Conservation (phyloP, 2,888 invertebrate genomes). For the Netelia fuscicornis region DNA sequence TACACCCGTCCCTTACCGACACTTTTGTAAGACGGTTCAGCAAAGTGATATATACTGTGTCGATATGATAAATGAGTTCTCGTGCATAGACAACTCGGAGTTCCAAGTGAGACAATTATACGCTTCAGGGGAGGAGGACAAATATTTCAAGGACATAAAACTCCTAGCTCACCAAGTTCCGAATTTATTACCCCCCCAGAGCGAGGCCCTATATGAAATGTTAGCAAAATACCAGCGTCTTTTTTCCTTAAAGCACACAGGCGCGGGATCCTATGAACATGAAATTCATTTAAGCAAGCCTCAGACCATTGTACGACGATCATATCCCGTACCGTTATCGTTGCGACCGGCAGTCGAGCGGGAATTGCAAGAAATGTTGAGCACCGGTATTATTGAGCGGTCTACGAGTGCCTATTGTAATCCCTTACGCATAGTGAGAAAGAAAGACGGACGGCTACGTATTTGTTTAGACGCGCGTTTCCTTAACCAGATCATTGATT, state of each 20-base stretch:
- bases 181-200: background rate
- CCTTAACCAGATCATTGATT: slow-evolving; percentile 75
- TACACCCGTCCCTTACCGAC: background rate
- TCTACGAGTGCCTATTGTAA: slow-evolving; percentile 73
- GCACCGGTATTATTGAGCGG: slow-evolving; percentile 40
- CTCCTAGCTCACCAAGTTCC: background rate
- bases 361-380: slow-evolving; percentile 72
- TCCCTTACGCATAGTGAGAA: slow-evolving; percentile 74
- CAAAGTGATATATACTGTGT: too few species aligned
- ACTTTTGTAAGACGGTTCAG: too few species aligned
- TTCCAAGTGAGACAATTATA: background rate
- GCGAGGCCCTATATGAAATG: background rate
- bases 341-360: slow-evolving; percentile 70
- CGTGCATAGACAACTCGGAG: background rate
- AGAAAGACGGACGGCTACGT: slow-evolving; percentile 75
- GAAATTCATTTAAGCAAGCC: slow-evolving; percentile 69
- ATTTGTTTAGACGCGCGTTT: slow-evolving; percentile 77
- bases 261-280: slow-evolving; percentile 33
- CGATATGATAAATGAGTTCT: too few species aligned
- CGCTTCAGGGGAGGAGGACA: background rate
- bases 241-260: slow-evolving; percentile 32
- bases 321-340: slow-evolving; percentile 76
- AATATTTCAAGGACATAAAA: background rate
- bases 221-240: slow-evolving; percentile 16
- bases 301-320: slow-evolving; percentile 66